Evolutionary conservation across 1,140 invertebrate genomes (phyloP).

Genomic region (Centruroides sculpturatus): DNA sequence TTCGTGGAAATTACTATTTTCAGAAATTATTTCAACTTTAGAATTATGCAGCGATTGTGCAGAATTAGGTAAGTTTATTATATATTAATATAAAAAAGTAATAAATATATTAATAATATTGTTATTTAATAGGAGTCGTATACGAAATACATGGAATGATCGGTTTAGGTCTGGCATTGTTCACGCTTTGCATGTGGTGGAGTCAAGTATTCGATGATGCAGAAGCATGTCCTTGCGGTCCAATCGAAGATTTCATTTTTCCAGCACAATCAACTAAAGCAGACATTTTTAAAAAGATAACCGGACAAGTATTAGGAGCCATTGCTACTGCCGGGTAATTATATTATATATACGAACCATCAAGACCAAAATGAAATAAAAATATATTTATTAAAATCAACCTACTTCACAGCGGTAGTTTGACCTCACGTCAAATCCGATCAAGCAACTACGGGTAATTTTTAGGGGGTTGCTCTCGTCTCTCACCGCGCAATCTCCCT

Average conservation of each 20-base stretch:
- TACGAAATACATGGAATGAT: slow-evolving; percentile 19
- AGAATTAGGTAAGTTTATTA: slow-evolving; percentile 19
- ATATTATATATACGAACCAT: too few species aligned
- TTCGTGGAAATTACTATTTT: slow-evolving; percentile 5
- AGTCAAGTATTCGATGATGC: slow-evolving; percentile 16
- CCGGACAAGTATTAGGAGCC: slow-evolving; percentile 15
- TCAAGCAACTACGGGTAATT: too few species aligned
- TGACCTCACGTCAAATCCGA: too few species aligned
- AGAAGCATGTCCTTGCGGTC: slow-evolving; percentile 18
- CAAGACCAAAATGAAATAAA: too few species aligned
- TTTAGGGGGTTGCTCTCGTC: too few species aligned
- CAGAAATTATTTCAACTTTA: slow-evolving; percentile 20
- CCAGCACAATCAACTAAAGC: slow-evolving; percentile 3
- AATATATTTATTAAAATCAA: too few species aligned
- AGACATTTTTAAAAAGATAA: slow-evolving; percentile 8
- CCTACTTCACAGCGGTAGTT: too few species aligned
- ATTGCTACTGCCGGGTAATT: slow-evolving; percentile 11
- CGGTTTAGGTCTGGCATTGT: slow-evolving; percentile 11
- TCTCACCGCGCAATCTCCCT: too few species aligned
- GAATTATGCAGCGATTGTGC: slow-evolving; percentile 21
- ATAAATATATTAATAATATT: not conserved
- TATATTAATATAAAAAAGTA: not conserved
- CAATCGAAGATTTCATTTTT: slow-evolving; percentile 17
- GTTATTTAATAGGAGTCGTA: slow-evolving; percentile 13
- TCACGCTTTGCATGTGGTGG: slow-evolving; percentile 18